A percentile compares a stretch with the other conserved stretches of the same genome.
Conservation (phyloP, 2,797 vertebrate genomes). For the Tenualosa ilisha region DNA sequence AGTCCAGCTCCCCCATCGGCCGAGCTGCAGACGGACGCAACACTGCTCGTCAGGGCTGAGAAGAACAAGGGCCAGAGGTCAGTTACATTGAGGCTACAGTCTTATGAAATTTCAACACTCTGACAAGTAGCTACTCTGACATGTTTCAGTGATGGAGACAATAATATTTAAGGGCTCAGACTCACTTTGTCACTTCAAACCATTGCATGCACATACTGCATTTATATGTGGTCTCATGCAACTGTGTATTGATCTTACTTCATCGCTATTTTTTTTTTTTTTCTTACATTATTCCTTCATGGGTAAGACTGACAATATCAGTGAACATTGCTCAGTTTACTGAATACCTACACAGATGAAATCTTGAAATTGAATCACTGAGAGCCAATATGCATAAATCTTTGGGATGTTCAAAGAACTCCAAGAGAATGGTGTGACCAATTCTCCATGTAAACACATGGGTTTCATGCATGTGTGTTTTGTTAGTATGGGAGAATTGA, state of each 20-base stretch:
- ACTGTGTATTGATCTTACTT: too few relatives aligned
- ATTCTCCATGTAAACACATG: too few relatives aligned
- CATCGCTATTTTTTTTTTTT: too few relatives aligned
- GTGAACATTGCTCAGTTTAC: too few relatives aligned
- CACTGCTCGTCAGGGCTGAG: conserved; percentile 80
- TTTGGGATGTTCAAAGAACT: too few relatives aligned
- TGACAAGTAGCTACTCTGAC: background rate
- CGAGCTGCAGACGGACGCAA: conserved; percentile 77
- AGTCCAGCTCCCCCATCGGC: conserved; percentile 74
- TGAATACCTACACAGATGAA: too few relatives aligned
- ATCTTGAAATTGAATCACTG: too few relatives aligned
- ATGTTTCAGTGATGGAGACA: background rate
- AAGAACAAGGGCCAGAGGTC: background rate
- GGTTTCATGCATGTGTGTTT: background rate
- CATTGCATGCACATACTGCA: too few relatives aligned
- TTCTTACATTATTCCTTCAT: background rate
- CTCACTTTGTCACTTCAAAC: too few relatives aligned
- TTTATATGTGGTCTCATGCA: too few relatives aligned
- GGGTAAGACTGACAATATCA: background rate
- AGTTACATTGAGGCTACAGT: background rate
- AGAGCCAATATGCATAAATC: too few relatives aligned
- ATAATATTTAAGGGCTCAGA: background rate
- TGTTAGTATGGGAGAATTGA: background rate
- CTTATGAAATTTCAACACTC: background rate
- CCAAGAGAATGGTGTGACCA: too few relatives aligned